Evolutionary conservation across 2,113 vertebrate genomes (phyloP), one percentile per base, ranked within the genome.

Genomic region (Pollimyrus isidori): DNA sequence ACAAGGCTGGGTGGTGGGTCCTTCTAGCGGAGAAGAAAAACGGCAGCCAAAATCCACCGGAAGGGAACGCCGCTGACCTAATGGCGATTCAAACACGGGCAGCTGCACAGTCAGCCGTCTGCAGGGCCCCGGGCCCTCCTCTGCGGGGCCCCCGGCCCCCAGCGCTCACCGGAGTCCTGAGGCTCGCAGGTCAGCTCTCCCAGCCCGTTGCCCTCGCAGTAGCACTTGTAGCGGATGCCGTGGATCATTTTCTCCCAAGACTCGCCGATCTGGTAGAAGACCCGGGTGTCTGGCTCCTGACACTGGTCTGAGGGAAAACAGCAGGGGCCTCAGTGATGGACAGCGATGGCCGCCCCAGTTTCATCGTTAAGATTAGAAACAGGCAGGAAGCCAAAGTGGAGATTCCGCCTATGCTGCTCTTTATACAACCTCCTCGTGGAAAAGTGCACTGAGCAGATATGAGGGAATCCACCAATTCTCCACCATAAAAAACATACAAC

Each of bases 161-260:
- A 11, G n/a, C 39, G 11, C 56, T 88, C 7, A 69, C 53, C 56
- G 7, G 52, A 19, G 93, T 97, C 96, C 91, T 97, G 94, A 87
- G 98, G 98, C 5, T 99, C 97, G 45, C 98, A 99, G 30, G 97
- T 97, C 94, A 97, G 97, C 56, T 99, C 98, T 88, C 98, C 98
- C 83, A 99, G 95, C 1, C 98, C 97, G 19, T 97, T 97, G 9
- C 98, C 98, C 46, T 97, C 97, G 93, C 98, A 99, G 3, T 97
- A 97, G 92, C 98, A 99, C 93, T 97, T 97, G 94, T 99, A 99
- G 87, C 95, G 94, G 91, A 98, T 92, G 1, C 96, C 97, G 2
- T 98, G 96, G 86, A 98, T 96, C 0, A 95, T 92, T 91, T 99
- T 98, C 90, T 98, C 97, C 97, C 98, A 99, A 0, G 97, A 97